Percentiles rank a stretch among this genome's conserved stretches.
These are phyloP conservation scores for Nemoura dubitans DNA, from an alignment of 2,888 invertebrate genomes.

Conservation along the genomic window DNA sequence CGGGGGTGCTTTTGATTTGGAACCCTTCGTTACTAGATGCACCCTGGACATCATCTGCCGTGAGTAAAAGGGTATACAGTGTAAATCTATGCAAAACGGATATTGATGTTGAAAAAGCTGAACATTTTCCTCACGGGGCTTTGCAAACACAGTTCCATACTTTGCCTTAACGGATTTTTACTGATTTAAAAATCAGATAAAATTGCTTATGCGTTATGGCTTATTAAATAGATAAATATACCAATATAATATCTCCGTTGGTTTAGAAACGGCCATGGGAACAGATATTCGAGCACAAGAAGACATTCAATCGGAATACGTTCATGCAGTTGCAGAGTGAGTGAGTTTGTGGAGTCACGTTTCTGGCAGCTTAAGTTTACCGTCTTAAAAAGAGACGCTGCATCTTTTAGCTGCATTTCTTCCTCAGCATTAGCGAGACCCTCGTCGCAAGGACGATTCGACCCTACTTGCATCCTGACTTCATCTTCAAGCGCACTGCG, in stretches of 20 bases:
- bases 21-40: slow-evolving; percentile 37
- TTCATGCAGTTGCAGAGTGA: slow-evolving; percentile 9
- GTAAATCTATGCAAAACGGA: too few species aligned
- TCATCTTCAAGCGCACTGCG: slow-evolving; percentile 58
- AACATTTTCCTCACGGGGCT: too few species aligned
- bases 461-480: slow-evolving; percentile 63
- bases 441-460: slow-evolving; percentile 48
- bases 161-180: too few species aligned
- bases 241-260: too few species aligned
- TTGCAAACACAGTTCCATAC: too few species aligned
- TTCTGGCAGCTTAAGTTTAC: too few species aligned
- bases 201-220: too few species aligned
- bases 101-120: too few species aligned
- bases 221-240: too few species aligned
- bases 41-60: slow-evolving; percentile 46
- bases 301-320: slow-evolving; percentile 25
- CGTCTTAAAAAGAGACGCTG: too few species aligned
- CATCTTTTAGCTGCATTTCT: background rate
- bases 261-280: slow-evolving; percentile 45
- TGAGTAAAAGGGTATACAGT: background rate
- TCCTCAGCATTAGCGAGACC: slow-evolving; percentile 51
- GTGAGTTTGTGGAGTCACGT: background rate
- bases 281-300: slow-evolving; percentile 40
- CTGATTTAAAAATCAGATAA: too few species aligned
- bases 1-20: slow-evolving; percentile 8